A percentile compares a stretch with the other conserved stretches of the same genome.
These are phyloP conservation scores for Oncopodura yosiiana DNA, from an alignment of 1,140 invertebrate genomes.

Conservation along the genomic window DNA sequence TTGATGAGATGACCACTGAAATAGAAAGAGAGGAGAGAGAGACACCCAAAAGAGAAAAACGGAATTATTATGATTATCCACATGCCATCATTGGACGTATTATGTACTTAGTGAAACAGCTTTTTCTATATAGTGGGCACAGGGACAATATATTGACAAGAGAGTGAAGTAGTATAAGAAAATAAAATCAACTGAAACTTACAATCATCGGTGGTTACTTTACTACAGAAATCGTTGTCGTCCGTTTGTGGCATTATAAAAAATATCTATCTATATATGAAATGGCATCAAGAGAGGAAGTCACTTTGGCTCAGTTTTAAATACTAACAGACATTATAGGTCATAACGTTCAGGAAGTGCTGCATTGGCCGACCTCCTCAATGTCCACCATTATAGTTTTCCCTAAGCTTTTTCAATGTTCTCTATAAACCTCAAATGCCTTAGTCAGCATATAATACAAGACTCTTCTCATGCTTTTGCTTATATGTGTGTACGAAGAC, in stretches of 20 bases:
- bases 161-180: too few relatives aligned
- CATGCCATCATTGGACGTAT: too few relatives aligned
- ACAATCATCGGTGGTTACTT: too few relatives aligned
- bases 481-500: too few relatives aligned
- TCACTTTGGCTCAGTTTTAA: slow-evolving; percentile 34
- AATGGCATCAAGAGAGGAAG: slow-evolving; percentile 18
- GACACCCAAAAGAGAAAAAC: slow-evolving; percentile 25
- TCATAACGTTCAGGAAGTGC: slow-evolving; percentile 37
- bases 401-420: slow-evolving; percentile 34
- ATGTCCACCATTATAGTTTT: slow-evolving; percentile 34
- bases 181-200: too few relatives aligned
- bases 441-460: slow-evolving; percentile 28
- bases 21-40: too few relatives aligned
- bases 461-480: slow-evolving; percentile 8
- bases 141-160: too few relatives aligned
- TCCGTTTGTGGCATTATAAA: too few relatives aligned
- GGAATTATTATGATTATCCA: slow-evolving; percentile 27
- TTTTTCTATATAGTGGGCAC: too few relatives aligned
- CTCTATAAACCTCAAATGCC: slow-evolving; percentile 30
- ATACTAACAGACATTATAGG: slow-evolving; percentile 35
- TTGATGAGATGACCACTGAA: slow-evolving; percentile 34
- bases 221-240: too few relatives aligned
- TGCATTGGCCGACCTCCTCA: slow-evolving; percentile 33
- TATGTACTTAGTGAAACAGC: too few relatives aligned
- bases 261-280: too few relatives aligned